Base-by-base conservation (phyloP, 2,888 invertebrate genomes). In the Muschampia plurimacula region DNA sequence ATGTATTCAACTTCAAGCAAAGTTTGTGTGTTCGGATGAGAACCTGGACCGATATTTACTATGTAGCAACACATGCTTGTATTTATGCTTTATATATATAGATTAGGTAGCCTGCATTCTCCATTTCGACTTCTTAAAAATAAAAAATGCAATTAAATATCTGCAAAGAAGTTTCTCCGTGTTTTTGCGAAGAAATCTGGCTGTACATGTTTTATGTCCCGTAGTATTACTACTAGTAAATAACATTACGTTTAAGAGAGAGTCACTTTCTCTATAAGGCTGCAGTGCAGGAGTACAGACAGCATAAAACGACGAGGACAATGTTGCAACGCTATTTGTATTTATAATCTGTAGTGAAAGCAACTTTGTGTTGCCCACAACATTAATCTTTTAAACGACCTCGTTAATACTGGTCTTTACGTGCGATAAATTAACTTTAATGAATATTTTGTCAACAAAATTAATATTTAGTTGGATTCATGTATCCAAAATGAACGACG, bases 381-480 rank as follows among this genome's bases (percentile, higher is more conserved):
- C 72, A 72, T 67, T 72, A 63, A 67, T 72, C 72, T 72, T 67
- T 32, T 72, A 67, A 72, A 72, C 67, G 62, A 63, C 63, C 55
- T 67, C 72, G 63, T 67, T 72, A 63, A 72, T 67, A 57, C 36
- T 36, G 62, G 52, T 13, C 22, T 41, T 62, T 67, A 46, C 55
- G 67, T 67, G 55, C 55, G 36, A 63, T 72, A 63, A 67, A 72
- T 72, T 67, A 62, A 67, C 52, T 67, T 55, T 67, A 72, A 72
- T 72, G 41, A 62, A 72, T 55, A 72, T 67, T 72, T 62, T 67
- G 72, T 72, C 71, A 72, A 67, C 72, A 67, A 62, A 44, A 67
- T 67, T 72, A 72, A 36, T 55, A 52, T 66, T 52, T 36, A 10
- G 44, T 39, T 59, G 44, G 13, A 22, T 12, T 2, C 39, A 44